Percentiles rank a stretch among this genome's conserved stretches.
Evolutionary conservation across 1,140 invertebrate genomes (phyloP).

Genomic region (Hormaphis cornu): DNA sequence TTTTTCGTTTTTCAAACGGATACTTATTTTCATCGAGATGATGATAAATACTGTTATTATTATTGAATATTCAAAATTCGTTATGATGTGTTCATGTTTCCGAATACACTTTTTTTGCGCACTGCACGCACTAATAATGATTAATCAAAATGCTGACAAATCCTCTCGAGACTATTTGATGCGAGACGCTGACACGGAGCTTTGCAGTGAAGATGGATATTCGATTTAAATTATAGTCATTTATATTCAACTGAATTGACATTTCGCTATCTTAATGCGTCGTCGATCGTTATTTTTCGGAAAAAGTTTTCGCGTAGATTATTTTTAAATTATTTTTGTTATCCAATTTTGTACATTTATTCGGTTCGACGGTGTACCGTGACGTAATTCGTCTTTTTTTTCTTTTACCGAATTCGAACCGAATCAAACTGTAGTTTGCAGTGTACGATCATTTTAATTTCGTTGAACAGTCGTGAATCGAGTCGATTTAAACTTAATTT

Average conservation of each 20-base stretch:
- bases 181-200: constrained; percentile 5
- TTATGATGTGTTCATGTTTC: not conserved
- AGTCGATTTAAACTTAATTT: too few species aligned
- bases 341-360: not conserved
- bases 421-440: too few species aligned
- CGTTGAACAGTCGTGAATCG: too few species aligned
- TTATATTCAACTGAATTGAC: constrained; percentile 22
- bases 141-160: constrained; percentile 25
- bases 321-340: not conserved
- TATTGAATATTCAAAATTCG: not conserved
- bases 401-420: too few species aligned
- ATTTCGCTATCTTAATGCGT: constrained; percentile 10
- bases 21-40: not conserved
- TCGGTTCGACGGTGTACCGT: too few species aligned
- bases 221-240: constrained; percentile 24
- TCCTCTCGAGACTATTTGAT: constrained; percentile 9
- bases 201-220: constrained; percentile 17
- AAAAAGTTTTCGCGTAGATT: not conserved
- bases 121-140: not conserved
- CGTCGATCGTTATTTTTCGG: constrained; percentile 9
- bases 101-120: not conserved
- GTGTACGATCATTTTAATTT: too few species aligned
- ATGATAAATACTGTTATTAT: not conserved
- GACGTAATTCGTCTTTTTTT: not conserved
- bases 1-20: too few species aligned